Percentiles rank a stretch among this genome's conserved stretches.
Evolutionary conservation across 2,888 invertebrate species (phyloP).

Genomic region (Drosophila bunnanda): DNA sequence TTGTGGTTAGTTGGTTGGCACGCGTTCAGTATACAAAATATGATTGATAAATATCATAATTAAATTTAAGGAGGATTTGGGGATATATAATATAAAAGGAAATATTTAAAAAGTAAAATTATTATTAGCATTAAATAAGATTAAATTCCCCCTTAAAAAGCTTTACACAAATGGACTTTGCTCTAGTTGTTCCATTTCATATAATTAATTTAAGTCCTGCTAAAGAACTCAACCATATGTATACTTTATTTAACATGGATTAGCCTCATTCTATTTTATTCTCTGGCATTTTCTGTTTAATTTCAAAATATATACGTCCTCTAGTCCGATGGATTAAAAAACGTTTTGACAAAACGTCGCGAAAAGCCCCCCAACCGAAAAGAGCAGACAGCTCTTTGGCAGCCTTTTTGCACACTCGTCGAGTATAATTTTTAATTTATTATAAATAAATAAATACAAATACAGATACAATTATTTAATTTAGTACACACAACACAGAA

Average conservation of each 20-base stretch:
- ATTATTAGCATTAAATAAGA: background rate
- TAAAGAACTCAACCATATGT: background rate
- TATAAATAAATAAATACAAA: constrained; percentile 74
- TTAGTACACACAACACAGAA: constrained; percentile 48
- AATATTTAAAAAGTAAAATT: background rate
- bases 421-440: constrained; percentile 69
- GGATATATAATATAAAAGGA: background rate
- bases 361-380: constrained; percentile 48
- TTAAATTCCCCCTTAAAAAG: background rate
- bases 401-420: constrained; percentile 15
- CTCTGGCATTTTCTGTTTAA: constrained; percentile 5
- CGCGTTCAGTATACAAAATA: background rate
- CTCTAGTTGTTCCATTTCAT: background rate
- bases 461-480: constrained; percentile 64
- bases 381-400: constrained; percentile 18
- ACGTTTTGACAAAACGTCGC: constrained; percentile 72
- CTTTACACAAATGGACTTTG: background rate
- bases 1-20: background rate
- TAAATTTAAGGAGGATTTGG: background rate
- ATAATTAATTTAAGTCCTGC: background rate
- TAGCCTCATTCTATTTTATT: background rate
- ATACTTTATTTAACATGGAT: background rate
- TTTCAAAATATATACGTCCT: constrained; percentile 16
- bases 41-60: background rate
- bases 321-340: constrained; percentile 67